Conservation (phyloP, 2,888 invertebrate species). For the Latrodectus hesperus region DNA sequence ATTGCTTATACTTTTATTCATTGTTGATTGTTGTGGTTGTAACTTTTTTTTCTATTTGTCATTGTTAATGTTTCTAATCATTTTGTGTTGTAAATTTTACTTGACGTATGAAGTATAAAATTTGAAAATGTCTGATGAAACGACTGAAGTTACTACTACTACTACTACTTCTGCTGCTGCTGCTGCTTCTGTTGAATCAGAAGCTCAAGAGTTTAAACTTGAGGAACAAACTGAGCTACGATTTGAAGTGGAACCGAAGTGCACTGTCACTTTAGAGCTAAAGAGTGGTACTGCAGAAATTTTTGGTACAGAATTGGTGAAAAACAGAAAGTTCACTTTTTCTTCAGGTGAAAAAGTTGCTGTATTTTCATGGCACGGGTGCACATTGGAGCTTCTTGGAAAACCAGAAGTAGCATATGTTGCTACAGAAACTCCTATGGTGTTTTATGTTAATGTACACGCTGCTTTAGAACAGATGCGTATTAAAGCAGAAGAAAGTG, state of each 20-base stretch:
- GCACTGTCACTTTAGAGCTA: constrained; percentile 87
- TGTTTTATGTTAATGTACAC: constrained; percentile 95
- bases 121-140: background rate
- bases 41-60: no score
- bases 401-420: constrained; percentile 94
- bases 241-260: constrained; percentile 93
- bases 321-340: constrained; percentile 93
- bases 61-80: no score
- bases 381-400: constrained; percentile 86
- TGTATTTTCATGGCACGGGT: constrained; percentile 97
- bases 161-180: background rate
- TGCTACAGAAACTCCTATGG: constrained; percentile 97
- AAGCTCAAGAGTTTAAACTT: constrained; percentile 78
- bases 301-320: constrained; percentile 96
- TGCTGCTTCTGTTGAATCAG: constrained; percentile 20
- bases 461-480: constrained; percentile 94
- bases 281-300: constrained; percentile 94
- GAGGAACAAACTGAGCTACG: constrained; percentile 92
- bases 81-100: no score
- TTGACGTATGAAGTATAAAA: no score
- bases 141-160: background rate
- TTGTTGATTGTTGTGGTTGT: no score
- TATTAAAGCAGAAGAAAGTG: constrained; percentile 83
- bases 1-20: no score
- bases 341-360: constrained; percentile 93